Percentiles rank a stretch among this genome's conserved stretches.
Evolutionary conservation across 2,113 vertebrate species (phyloP).

Genomic region (Daphoenositta chrysoptera): DNA sequence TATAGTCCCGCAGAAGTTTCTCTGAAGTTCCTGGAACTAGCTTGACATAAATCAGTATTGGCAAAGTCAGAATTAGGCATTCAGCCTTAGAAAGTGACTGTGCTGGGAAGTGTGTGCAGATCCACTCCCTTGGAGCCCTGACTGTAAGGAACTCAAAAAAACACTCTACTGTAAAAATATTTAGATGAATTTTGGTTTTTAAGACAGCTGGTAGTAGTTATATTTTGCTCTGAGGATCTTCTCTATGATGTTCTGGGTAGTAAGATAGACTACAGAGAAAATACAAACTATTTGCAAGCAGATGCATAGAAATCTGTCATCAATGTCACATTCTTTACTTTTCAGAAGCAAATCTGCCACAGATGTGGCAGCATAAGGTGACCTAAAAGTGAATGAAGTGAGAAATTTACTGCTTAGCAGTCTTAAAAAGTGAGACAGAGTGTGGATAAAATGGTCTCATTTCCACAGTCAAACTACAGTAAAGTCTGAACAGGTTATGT

Average conservation of each 20-base stretch:
- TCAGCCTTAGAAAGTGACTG: not conserved
- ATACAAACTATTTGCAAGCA: not conserved
- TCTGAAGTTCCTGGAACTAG: not conserved
- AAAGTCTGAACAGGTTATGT: not conserved
- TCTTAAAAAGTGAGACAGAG: not conserved
- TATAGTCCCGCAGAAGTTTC: not conserved
- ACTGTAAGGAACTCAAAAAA: not conserved
- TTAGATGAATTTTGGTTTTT: not conserved
- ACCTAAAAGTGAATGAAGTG: not conserved
- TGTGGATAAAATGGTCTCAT: not conserved
- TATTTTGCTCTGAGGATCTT: not conserved
- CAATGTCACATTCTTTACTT: not conserved
- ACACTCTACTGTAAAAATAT: not conserved
- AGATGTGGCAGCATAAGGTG: not conserved
- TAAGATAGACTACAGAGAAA: not conserved
- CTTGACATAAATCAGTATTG: not conserved
- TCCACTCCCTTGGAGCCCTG: not conserved
- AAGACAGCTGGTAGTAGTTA: not conserved
- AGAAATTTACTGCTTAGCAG: not conserved
- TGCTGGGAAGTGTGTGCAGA: not conserved
- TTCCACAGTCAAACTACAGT: not conserved
- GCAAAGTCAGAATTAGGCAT: not conserved
- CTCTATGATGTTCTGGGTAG: not conserved
- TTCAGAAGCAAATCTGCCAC: not conserved
- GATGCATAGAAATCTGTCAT: not conserved